Percentiles rank a stretch among this genome's conserved stretches.
Evolutionary conservation across 2,113 vertebrate species (phyloP).

Genomic region (Zapus hudsonius): DNA sequence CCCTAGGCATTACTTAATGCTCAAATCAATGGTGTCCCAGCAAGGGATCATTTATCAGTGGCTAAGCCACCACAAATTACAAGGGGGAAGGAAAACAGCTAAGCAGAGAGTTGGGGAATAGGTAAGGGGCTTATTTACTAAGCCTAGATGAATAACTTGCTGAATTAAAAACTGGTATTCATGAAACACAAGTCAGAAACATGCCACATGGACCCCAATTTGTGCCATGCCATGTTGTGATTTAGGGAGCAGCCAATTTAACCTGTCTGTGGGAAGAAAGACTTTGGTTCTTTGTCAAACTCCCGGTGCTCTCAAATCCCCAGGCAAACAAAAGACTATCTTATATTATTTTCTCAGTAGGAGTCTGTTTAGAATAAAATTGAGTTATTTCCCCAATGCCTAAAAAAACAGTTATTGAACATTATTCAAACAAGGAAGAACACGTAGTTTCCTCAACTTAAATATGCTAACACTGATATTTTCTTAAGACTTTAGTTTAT

Average conservation of each 20-base stretch:
- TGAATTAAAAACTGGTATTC: slow-evolving; percentile 49
- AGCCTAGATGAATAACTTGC: slow-evolving; percentile 25
- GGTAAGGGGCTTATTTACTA: slow-evolving; percentile 15
- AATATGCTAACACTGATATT: slow-evolving; percentile 66
- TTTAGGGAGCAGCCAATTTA: slow-evolving; percentile 46
- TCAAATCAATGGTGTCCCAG: slow-evolving; percentile 1
- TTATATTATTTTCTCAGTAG: slow-evolving; percentile 76
- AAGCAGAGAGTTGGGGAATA: not conserved
- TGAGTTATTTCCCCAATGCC: slow-evolving; percentile 71
- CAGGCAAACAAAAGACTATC: slow-evolving; percentile 65
- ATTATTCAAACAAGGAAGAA: slow-evolving; percentile 71
- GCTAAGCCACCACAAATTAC: slow-evolving; percentile 41
- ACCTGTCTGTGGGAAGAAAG: slow-evolving; percentile 42
- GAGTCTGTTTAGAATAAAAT: slow-evolving; percentile 77
- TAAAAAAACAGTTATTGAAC: slow-evolving; percentile 63
- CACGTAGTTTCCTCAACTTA: slow-evolving; percentile 59
- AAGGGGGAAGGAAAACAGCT: slow-evolving; percentile 43
- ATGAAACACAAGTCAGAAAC: slow-evolving; percentile 36
- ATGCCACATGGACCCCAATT: slow-evolving; percentile 18
- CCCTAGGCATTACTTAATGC: slow-evolving; percentile 40
- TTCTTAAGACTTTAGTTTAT: slow-evolving; percentile 59
- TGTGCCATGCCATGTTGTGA: slow-evolving; percentile 57
- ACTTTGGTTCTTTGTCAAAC: slow-evolving; percentile 53
- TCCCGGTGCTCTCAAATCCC: slow-evolving; percentile 58
- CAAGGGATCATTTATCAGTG: slow-evolving; percentile 42